These are phyloP conservation scores for Ceyx melanurus DNA, from an alignment of 2,113 vertebrate genomes.

Conservation along the genomic window DNA sequence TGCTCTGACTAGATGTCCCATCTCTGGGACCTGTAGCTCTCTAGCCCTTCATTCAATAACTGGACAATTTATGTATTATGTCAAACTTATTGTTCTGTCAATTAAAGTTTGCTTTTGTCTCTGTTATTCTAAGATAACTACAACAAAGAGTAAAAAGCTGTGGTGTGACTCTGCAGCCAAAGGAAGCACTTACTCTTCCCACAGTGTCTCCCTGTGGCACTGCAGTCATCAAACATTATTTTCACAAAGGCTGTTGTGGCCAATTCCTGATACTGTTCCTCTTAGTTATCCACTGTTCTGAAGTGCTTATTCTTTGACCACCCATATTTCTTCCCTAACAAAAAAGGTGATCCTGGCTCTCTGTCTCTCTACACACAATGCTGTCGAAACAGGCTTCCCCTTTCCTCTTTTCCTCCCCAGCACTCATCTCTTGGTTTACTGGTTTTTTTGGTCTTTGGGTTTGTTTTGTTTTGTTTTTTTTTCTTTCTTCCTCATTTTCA, in stretches of 20 bases:
- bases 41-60: background rate
- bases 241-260: background rate
- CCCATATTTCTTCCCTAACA: background rate
- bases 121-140: background rate
- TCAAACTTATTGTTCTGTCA: background rate
- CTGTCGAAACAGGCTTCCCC: background rate
- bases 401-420: background rate
- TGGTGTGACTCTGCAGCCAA: background rate
- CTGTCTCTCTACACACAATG: background rate
- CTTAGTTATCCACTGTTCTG: background rate
- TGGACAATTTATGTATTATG: background rate
- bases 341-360: background rate
- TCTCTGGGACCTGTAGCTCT: background rate
- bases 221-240: background rate
- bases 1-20: background rate
- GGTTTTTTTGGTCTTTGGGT: too few relatives aligned
- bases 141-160: background rate
- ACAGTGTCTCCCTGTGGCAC: background rate
- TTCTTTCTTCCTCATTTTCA: background rate
- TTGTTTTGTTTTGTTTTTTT: too few relatives aligned
- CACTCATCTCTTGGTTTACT: background rate
- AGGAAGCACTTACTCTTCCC: background rate
- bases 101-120: background rate
- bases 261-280: background rate
- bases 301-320: background rate